These are phyloP conservation scores for Todiramphus chloris DNA, from an alignment of 2,113 vertebrate species.

Conservation along the genomic window DNA sequence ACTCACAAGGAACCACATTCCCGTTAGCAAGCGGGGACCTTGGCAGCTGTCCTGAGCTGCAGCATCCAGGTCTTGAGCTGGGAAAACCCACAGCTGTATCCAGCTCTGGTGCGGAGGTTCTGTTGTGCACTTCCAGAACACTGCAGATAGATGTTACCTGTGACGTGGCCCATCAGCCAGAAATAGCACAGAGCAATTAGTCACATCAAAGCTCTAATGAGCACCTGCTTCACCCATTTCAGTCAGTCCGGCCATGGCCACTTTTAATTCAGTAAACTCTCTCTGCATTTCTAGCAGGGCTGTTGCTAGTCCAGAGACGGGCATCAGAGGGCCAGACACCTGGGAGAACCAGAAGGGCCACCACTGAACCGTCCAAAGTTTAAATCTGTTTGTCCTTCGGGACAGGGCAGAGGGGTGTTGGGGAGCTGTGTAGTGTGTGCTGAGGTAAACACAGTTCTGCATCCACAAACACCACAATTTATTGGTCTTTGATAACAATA, in stretches of 20 bases:
- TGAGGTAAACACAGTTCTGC: background rate
- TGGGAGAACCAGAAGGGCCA: background rate
- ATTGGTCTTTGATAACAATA: background rate
- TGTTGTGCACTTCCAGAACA: fast-evolving
- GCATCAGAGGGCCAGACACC: background rate
- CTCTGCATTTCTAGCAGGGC: background rate
- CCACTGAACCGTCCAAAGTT: background rate
- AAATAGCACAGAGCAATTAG: background rate
- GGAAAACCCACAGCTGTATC: background rate
- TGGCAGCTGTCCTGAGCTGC: background rate
- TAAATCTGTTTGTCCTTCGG: background rate
- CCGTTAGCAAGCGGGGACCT: background rate
- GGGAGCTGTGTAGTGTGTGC: fast-evolving
- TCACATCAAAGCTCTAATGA: background rate
- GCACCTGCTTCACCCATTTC: background rate
- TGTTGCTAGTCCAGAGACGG: background rate
- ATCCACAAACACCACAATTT: fast-evolving
- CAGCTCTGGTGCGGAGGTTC: background rate
- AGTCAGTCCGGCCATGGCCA: background rate
- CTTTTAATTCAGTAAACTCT: background rate
- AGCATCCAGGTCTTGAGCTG: background rate
- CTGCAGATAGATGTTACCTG: background rate
- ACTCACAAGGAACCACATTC: background rate
- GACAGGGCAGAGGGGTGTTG: background rate
- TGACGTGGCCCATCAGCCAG: background rate